Evolutionary conservation across 2,888 invertebrate species (phyloP), one percentile per base, ranked within the genome.

Genomic region (Cerastis rubricosa): DNA sequence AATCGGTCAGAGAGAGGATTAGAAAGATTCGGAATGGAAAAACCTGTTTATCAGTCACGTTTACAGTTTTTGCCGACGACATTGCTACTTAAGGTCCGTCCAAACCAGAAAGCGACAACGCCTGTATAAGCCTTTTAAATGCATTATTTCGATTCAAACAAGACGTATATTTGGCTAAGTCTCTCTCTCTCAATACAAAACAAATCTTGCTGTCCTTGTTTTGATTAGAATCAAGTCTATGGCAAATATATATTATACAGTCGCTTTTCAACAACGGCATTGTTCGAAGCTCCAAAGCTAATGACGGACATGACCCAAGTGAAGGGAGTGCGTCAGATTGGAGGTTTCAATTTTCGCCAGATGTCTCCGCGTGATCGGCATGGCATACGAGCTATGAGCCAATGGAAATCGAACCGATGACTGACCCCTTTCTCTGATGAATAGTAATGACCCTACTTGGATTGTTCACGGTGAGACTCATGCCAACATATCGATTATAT

Each of bases 401-500:
- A 86, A 91, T 93, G 92, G 93, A 94, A 94, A 94, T 93, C 92
- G 90, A 91, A 92, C 88, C 89, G 88, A 81, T 90, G 84, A 87
- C 89, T 94, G 95, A 93, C 96, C 95, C 91, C 92, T 93, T 94
- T 95, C 90, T 90, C 88, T 92, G 86, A 85, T 92, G 96, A 95
- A 96, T 96, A 95, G 91, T 95, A 96, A 96, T 95, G 94, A 94
- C 95, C 94, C 89, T 93, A 94, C 91, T 91, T 92, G 94, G 94
- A 90, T 90, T 89, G 88, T 89, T 89, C 91, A 87, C 76, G 83
- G 83, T 76, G 74, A 78, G 83, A 89, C 89, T 89, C 87, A 85
- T 87, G 76, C 83, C 76, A 83, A 78, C 83, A 83, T 84, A 82
- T 84, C 81, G 83, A 85, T 88, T 85, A 87, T 86, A 82, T 86